A percentile compares a stretch with the other conserved stretches of the same genome.
Evolutionary conservation across 2,113 vertebrate species (phyloP).

Genomic region (Rynchops niger): DNA sequence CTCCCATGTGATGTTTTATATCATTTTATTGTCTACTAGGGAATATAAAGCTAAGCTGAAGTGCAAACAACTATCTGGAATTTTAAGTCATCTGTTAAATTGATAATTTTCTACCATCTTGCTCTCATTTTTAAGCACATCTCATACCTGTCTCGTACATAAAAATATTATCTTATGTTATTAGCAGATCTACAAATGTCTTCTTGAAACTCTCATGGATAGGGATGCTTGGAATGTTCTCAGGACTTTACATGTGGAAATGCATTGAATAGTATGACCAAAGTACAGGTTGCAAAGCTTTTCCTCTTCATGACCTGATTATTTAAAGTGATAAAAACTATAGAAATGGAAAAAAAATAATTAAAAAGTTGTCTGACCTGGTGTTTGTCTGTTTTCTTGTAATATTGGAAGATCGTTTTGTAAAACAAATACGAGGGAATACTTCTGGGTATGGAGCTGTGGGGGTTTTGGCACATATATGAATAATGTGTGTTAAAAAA

Average conservation of each 20-base stretch:
- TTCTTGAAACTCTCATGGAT: background rate
- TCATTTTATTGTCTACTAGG: background rate
- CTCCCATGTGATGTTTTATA: background rate
- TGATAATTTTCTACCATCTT: background rate
- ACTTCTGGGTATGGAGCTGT: background rate
- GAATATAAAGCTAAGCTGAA: background rate
- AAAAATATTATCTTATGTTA: background rate
- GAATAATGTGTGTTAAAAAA: background rate
- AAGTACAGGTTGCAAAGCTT: background rate
- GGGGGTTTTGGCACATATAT: rapidly evolving
- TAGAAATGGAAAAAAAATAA: background rate
- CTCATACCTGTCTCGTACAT: background rate
- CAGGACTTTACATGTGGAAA: background rate
- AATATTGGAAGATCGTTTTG: background rate
- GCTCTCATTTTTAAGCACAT: background rate
- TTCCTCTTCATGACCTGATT: background rate
- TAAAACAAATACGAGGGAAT: background rate
- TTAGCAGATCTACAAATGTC: background rate
- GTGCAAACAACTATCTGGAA: background rate
- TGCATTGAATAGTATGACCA: background rate
- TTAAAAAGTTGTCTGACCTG: background rate
- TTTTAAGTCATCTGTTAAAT: background rate
- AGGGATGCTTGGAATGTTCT: background rate
- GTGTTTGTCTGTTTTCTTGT: background rate
- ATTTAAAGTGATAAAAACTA: background rate